Evolutionary conservation across 1,140 invertebrate species (phyloP).

Genomic region (Drosophila saltans): DNA sequence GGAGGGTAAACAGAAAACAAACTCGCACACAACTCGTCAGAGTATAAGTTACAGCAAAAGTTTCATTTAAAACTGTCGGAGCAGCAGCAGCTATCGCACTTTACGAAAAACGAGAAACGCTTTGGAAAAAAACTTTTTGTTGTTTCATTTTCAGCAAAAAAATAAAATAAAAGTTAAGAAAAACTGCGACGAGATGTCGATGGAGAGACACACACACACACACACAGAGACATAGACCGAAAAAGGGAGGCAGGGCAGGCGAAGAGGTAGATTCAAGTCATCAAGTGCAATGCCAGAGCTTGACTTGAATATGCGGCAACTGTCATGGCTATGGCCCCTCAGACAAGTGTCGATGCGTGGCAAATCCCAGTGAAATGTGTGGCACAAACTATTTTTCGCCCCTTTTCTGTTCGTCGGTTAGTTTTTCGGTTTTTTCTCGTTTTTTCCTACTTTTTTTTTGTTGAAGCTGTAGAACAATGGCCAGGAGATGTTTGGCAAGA

Average conservation of each 20-base stretch:
- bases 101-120: constrained; percentile 25
- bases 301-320: constrained; percentile 49
- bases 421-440: neutral
- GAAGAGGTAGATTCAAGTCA: constrained; percentile 32
- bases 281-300: constrained; percentile 65
- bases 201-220: neutral
- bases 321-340: neutral
- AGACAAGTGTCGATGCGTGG: constrained; percentile 51
- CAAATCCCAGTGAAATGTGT: constrained; percentile 53
- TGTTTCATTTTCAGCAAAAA: constrained; percentile 26
- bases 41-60: constrained; percentile 59
- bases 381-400: constrained; percentile 47
- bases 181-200: constrained; percentile 19
- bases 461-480: constrained; percentile 35
- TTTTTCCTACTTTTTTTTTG: neutral
- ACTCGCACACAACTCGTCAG: constrained; percentile 45
- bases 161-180: constrained; percentile 9
- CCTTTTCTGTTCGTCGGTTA: neutral
- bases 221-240: neutral
- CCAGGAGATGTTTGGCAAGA: constrained; percentile 31
- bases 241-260: neutral
- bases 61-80: constrained; percentile 62
- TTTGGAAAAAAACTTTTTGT: constrained; percentile 36
- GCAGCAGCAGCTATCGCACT: constrained; percentile 22
- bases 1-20: constrained; percentile 26